Evolutionary conservation across 2,888 invertebrate genomes (phyloP).

Genomic region (Dyspetes luteomarginatus): DNA sequence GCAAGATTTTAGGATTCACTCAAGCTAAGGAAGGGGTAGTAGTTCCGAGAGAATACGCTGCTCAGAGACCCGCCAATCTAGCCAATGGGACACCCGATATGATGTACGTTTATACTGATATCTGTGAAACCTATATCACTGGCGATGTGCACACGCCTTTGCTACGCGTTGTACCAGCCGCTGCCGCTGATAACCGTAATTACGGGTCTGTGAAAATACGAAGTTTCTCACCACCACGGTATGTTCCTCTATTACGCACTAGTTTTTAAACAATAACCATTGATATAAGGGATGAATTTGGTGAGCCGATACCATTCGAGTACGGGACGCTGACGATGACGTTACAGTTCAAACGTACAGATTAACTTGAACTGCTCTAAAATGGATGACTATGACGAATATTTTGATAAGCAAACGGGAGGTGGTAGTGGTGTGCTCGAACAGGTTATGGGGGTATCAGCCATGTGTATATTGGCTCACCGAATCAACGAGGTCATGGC

Average conservation of each 20-base stretch:
- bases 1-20: too few relatives aligned
- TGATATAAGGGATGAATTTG: background rate
- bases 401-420: background rate
- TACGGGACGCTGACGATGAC: background rate
- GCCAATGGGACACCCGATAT: too few relatives aligned
- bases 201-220: background rate
- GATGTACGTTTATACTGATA: too few relatives aligned
- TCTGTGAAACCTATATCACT: background rate
- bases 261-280: background rate
- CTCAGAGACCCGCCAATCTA: too few relatives aligned
- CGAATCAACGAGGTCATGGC: background rate
- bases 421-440: too few relatives aligned
- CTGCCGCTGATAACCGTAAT: slow-evolving; percentile 6
- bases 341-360: background rate
- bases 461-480: background rate
- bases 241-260: background rate
- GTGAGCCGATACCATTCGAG: background rate
- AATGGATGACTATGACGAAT: background rate
- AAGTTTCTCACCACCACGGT: background rate
- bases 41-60: too few relatives aligned
- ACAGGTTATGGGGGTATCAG: background rate
- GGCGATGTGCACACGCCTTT: background rate
- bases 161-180: background rate
- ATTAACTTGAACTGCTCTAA: background rate
- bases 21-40: too few relatives aligned